A percentile compares a stretch with the other conserved stretches of the same genome.
phyloP scores from a whole-genome alignment of 2,113 vertebrate genomes.

The Saguinus imperator region DNA sequence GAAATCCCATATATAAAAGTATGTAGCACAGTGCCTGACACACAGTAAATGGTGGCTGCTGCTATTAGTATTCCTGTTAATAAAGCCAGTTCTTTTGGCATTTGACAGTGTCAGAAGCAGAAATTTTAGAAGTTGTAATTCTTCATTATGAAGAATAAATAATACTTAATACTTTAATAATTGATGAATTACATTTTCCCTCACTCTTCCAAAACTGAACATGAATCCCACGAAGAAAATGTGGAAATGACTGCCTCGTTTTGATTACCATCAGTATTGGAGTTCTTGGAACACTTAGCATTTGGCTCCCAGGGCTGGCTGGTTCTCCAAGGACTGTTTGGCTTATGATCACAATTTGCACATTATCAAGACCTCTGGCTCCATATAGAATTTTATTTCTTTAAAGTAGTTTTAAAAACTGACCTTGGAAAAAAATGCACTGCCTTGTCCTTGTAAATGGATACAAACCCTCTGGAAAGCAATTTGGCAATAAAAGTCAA shows the following conservation, averaged over 20 bases:
- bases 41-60: rapidly evolving
- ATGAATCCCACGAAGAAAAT: background rate
- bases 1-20: background rate
- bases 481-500: conserved; percentile 44
- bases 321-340: background rate
- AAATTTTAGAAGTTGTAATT: background rate
- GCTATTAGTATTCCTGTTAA: background rate
- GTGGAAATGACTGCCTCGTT: background rate
- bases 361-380: conserved; percentile 34
- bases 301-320: background rate
- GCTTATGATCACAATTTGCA: background rate
- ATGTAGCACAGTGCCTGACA: background rate
- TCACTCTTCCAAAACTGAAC: background rate
- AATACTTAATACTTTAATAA: background rate
- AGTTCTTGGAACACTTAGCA: background rate
- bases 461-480: conserved; percentile 41
- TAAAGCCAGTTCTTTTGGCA: background rate
- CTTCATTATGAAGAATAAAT: background rate
- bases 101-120: background rate
- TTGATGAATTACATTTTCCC: background rate
- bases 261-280: background rate
- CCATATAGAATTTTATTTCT: conserved; percentile 6
- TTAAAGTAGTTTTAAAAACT: conserved; percentile 51
- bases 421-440: background rate
- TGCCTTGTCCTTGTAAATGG: background rate